A percentile compares a stretch with the other conserved stretches of the same genome.
phyloP scores from a whole-genome alignment of 2,888 invertebrate genomes.

The Protophormia terraenovae region DNA sequence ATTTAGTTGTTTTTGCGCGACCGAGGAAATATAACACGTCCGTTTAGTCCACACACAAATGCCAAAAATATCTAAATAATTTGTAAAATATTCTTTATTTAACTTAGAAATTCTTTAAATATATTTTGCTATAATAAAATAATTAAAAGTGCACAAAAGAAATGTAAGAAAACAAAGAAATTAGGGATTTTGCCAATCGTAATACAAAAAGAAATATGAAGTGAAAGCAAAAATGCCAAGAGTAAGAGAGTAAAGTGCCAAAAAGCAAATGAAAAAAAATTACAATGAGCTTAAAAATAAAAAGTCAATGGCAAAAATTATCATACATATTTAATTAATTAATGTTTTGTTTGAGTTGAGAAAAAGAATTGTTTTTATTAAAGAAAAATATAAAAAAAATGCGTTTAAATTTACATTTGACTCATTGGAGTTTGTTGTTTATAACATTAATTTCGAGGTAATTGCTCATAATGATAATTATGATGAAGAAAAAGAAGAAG shows the following conservation, averaged over 20 bases:
- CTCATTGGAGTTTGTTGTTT: conserved; percentile 66
- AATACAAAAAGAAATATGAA: conserved; percentile 38
- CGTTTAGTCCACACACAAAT: conserved; percentile 2
- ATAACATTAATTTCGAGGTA: conserved; percentile 70
- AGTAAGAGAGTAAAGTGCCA: conserved; percentile 57
- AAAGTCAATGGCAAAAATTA: neutral
- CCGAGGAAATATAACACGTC: conserved; percentile 46
- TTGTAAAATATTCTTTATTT: conserved; percentile 28
- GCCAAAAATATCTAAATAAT: neutral
- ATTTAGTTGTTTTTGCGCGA: conserved; percentile 62
- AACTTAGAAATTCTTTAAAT: conserved; percentile 35
- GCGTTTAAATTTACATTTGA: conserved; percentile 65
- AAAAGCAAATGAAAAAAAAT: conserved; percentile 49
- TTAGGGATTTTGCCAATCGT: conserved; percentile 29
- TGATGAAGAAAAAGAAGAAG: neutral
- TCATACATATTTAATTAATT: neutral
- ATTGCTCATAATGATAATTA: neutral
- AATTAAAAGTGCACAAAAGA: neutral
- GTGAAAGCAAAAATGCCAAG: conserved; percentile 44
- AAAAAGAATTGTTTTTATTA: neutral
- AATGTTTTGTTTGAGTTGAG: neutral
- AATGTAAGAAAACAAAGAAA: neutral
- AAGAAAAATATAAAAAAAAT: conserved; percentile 62
- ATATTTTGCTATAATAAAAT: neutral
- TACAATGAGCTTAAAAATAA: conserved; percentile 35